These are phyloP conservation scores for Nerophis lumbriciformis DNA, from an alignment of 2,113 vertebrate genomes.

Conservation along the genomic window DNA sequence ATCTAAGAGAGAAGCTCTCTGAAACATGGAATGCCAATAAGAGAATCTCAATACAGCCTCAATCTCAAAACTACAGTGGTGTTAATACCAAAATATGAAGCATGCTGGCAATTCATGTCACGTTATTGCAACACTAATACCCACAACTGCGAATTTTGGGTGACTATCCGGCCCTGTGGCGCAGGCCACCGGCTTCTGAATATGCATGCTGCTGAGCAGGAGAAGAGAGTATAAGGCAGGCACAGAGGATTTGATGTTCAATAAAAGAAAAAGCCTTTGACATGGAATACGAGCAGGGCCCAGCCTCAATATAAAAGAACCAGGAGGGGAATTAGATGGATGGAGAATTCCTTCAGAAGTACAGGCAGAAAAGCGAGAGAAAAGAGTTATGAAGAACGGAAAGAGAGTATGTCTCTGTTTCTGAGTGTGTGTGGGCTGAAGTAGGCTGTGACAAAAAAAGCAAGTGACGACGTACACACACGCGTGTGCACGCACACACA, in stretches of 20 bases:
- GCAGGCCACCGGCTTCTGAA: constrained; percentile 58
- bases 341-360: constrained; percentile 74
- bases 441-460: constrained; percentile 45
- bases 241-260: constrained; percentile 78
- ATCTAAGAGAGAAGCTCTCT: constrained; percentile 26
- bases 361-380: constrained; percentile 60
- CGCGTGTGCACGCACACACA: constrained; percentile 4
- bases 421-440: constrained; percentile 24
- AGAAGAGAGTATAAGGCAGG: constrained; percentile 61
- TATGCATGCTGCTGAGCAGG: constrained; percentile 63
- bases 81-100: constrained; percentile 69
- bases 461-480: constrained; percentile 21
- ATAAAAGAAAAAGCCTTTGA: constrained; percentile 76
- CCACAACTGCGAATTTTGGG: constrained; percentile 65
- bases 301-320: constrained; percentile 75
- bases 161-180: constrained; percentile 46
- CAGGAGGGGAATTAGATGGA: constrained; percentile 73
- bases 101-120: constrained; percentile 58
- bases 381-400: constrained; percentile 59
- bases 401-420: constrained; percentile 56
- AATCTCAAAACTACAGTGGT: constrained; percentile 42
- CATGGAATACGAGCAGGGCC: constrained; percentile 72
- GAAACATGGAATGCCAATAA: constrained; percentile 33
- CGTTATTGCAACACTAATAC: constrained; percentile 69
- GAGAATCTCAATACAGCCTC: constrained; percentile 31